Evolutionary conservation across 2,888 invertebrate genomes (phyloP).

Genomic region (Drosophila kambysellisi): DNA sequence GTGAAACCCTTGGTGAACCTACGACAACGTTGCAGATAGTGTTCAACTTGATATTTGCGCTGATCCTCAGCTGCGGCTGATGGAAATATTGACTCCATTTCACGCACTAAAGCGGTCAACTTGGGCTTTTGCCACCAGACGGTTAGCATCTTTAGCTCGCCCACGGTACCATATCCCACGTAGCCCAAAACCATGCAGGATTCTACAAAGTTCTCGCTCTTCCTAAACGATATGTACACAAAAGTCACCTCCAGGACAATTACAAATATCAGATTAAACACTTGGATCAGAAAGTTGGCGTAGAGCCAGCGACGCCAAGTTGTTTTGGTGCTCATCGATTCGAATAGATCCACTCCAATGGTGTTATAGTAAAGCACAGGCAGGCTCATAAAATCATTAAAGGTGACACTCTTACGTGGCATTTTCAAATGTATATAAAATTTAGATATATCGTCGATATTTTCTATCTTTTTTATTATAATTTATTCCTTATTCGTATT

Average conservation of each 20-base stretch:
- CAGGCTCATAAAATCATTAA: slow-evolving; percentile 49
- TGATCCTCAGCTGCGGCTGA: slow-evolving; percentile 3
- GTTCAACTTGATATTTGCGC: slow-evolving; percentile 40
- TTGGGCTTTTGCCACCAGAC: slow-evolving; percentile 41
- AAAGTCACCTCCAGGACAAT: slow-evolving; percentile 23
- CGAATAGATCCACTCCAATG: slow-evolving; percentile 46
- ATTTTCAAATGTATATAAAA: background rate
- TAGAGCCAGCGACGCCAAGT: slow-evolving; percentile 9
- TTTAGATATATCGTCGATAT: background rate
- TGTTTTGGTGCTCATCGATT: slow-evolving; percentile 3
- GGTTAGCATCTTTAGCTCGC: slow-evolving; percentile 33
- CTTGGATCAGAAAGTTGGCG: slow-evolving; percentile 9
- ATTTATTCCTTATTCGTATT: too few species aligned
- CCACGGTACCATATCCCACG: slow-evolving; percentile 30
- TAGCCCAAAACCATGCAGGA: slow-evolving; percentile 34
- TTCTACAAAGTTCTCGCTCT: slow-evolving; percentile 37
- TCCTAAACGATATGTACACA: slow-evolving; percentile 14
- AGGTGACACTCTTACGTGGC: background rate
- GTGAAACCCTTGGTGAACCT: slow-evolving; percentile 60
- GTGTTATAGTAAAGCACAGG: slow-evolving; percentile 36
- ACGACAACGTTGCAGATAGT: slow-evolving; percentile 45
- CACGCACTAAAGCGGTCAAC: slow-evolving; percentile 52
- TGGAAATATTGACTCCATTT: slow-evolving; percentile 67
- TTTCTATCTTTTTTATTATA: background rate
- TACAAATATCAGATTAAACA: slow-evolving; percentile 29